These are phyloP conservation scores for Diarsia rubi DNA, from an alignment of 2,888 invertebrate species.

Conservation along the genomic window DNA sequence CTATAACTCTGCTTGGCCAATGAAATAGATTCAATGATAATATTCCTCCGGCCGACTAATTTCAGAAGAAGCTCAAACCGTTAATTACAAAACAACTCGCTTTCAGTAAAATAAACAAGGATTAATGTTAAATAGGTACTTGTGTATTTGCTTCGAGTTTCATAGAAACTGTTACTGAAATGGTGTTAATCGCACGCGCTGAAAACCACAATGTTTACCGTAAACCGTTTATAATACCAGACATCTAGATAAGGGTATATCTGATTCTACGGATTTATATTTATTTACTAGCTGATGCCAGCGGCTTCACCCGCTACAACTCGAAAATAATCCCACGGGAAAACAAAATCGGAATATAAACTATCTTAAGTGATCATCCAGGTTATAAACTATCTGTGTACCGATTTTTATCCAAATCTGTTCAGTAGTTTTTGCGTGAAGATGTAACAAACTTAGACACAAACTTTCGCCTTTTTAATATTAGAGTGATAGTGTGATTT, in stretches of 20 bases:
- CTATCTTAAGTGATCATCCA: too few species aligned
- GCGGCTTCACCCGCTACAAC: too few species aligned
- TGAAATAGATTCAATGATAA: background rate
- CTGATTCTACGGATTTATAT: slow-evolving; percentile 22
- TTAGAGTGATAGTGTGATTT: too few species aligned
- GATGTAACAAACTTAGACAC: too few species aligned
- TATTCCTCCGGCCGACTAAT: background rate
- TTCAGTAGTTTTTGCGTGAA: too few species aligned
- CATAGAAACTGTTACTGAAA: slow-evolving; percentile 26
- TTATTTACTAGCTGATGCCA: too few species aligned
- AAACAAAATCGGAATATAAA: too few species aligned
- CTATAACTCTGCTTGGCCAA: background rate
- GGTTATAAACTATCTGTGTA: too few species aligned
- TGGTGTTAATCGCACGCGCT: slow-evolving; percentile 45
- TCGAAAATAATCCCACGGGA: too few species aligned
- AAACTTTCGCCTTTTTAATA: too few species aligned
- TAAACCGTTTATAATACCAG: background rate
- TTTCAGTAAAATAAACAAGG: slow-evolving; percentile 23
- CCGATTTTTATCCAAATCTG: too few species aligned
- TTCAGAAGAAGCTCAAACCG: background rate
- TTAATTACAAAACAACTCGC: slow-evolving; percentile 33
- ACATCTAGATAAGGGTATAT: background rate
- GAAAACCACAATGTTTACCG: slow-evolving; percentile 41
- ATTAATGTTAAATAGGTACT: slow-evolving; percentile 23
- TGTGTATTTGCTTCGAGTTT: slow-evolving; percentile 18